Conservation (phyloP, 2,888 invertebrate species). For the Cyclophora punctaria region DNA sequence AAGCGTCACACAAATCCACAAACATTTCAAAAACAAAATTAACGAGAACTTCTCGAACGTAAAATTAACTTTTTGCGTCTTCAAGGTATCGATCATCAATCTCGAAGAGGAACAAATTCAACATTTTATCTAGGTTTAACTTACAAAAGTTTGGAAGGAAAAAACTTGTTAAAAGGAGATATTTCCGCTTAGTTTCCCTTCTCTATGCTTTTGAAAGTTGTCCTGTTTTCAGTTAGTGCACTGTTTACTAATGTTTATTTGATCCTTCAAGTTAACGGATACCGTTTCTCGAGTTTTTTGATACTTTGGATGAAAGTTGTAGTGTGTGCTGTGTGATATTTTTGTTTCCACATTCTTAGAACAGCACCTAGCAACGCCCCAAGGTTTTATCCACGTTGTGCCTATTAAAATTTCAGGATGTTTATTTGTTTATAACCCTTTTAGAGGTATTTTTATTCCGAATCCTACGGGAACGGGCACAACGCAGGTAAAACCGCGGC, state of each 20-base stretch:
- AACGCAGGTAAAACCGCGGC: too few species aligned
- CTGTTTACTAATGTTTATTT: conserved; percentile 11
- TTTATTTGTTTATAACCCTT: too few species aligned
- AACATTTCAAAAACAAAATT: conserved; percentile 3
- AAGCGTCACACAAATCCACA: neutral
- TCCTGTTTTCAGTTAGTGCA: conserved; percentile 9
- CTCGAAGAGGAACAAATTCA: conserved; percentile 3
- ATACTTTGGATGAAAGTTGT: too few species aligned
- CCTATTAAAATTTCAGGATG: too few species aligned
- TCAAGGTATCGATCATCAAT: conserved; percentile 17
- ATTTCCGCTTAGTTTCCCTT: conserved; percentile 11
- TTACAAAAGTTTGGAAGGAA: conserved; percentile 9
- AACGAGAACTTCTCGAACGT: conserved; percentile 5
- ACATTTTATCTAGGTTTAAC: neutral
- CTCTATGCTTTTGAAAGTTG: conserved; percentile 14
- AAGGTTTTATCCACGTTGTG: too few species aligned
- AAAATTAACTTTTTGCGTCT: conserved; percentile 14
- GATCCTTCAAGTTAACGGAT: conserved; percentile 1
- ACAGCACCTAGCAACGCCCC: too few species aligned
- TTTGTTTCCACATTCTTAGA: too few species aligned
- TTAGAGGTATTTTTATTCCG: too few species aligned
- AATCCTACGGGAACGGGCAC: too few species aligned
- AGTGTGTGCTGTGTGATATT: too few species aligned
- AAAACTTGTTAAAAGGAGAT: neutral
- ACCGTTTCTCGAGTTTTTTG: neutral